phyloP scores from a whole-genome alignment of 2,113 vertebrate genomes.

The Megaceryle maxima region DNA sequence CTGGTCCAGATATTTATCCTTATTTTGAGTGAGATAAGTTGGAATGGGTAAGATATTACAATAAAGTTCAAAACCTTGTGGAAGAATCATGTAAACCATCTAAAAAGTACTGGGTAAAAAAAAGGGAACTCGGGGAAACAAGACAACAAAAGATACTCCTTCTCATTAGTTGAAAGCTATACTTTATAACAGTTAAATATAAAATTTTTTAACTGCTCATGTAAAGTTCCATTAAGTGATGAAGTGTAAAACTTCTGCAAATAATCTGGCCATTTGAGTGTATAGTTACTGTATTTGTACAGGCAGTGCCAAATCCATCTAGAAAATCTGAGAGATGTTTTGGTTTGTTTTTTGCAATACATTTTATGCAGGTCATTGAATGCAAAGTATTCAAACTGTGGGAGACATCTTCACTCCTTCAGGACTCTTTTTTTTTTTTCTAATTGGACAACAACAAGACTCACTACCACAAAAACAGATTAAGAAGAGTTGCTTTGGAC shows the following conservation, averaged over 20 bases:
- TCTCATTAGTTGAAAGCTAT: slow-evolving; percentile 33
- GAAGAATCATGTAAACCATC: not conserved
- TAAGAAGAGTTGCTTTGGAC: not conserved
- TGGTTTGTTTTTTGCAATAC: not conserved
- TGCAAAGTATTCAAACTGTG: not conserved
- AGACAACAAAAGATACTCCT: not conserved
- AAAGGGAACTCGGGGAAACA: not conserved
- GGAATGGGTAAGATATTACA: slow-evolving; percentile 11
- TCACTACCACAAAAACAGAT: not conserved
- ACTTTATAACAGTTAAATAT: not conserved
- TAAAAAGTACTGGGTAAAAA: not conserved
- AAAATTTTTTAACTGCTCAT: not conserved
- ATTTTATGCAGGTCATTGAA: not conserved
- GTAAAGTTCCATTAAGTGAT: not conserved
- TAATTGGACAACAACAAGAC: not conserved
- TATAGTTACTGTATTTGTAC: not conserved
- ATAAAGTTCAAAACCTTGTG: slow-evolving; percentile 28
- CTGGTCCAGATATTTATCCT: slow-evolving; percentile 41
- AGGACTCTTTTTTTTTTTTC: not conserved
- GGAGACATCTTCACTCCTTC: not conserved
- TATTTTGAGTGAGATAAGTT: slow-evolving; percentile 56
- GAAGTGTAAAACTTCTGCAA: not conserved
- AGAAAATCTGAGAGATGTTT: not conserved
- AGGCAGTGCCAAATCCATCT: not conserved
- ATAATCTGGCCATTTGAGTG: not conserved